Evolutionary conservation across 2,113 vertebrate genomes (phyloP).

Genomic region (Prinia subflava): DNA sequence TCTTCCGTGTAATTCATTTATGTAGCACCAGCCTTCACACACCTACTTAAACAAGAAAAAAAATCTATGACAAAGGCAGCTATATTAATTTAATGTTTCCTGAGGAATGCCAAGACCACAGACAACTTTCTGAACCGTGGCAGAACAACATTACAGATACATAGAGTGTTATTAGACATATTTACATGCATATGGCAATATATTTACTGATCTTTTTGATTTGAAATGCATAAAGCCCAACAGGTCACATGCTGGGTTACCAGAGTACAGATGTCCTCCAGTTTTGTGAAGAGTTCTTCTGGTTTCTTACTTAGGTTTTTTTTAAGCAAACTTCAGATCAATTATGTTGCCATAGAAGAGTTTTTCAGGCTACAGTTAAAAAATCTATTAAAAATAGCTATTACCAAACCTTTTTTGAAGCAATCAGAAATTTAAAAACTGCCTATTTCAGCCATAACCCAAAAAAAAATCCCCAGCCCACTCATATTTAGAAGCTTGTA

Average conservation of each 20-base stretch:
- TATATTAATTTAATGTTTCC: constrained; percentile 52
- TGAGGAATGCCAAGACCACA: constrained; percentile 47
- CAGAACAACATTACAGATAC: constrained; percentile 27
- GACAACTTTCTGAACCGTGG: constrained; percentile 31
- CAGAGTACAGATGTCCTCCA: not conserved
- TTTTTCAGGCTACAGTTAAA: not conserved
- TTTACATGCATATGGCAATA: not conserved
- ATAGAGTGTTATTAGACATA: not conserved
- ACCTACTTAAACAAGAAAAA: constrained; percentile 35
- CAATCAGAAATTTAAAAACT: not conserved
- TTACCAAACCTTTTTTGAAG: not conserved
- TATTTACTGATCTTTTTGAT: not conserved
- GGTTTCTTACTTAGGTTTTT: not conserved
- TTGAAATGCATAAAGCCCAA: not conserved
- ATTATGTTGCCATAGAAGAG: not conserved
- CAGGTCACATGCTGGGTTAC: not conserved
- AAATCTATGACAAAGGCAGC: constrained; percentile 21
- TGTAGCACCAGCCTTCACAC: constrained; percentile 34
- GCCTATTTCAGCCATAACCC: not conserved
- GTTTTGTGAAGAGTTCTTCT: not conserved
- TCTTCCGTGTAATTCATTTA: constrained; percentile 56
- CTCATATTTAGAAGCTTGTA: constrained; percentile 33
- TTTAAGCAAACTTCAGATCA: not conserved
- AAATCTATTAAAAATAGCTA: not conserved
- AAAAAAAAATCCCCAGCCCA: not conserved